Percentiles rank a stretch among this genome's conserved stretches.
Evolutionary conservation across 2,888 invertebrate species (phyloP).

Genomic region (Acleris literana): DNA sequence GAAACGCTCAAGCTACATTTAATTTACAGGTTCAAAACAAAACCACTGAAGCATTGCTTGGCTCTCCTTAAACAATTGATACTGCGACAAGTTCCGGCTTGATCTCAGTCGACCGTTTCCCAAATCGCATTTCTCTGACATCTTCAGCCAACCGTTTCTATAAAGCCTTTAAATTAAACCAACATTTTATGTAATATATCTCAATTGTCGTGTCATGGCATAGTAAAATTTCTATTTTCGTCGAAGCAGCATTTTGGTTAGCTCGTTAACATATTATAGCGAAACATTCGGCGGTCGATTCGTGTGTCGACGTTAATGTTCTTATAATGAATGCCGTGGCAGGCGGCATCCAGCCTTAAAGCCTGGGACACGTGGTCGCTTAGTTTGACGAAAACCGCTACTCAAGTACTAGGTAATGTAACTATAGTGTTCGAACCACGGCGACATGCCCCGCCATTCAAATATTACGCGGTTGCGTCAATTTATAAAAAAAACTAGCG

Average conservation of each 20-base stretch:
- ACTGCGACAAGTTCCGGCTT: conserved; percentile 5
- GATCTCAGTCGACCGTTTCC: conserved; percentile 11
- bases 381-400: neutral
- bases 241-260: conserved; percentile 18
- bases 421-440: too few relatives aligned
- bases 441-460: too few relatives aligned
- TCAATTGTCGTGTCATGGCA: conserved; percentile 23
- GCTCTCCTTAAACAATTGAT: conserved; percentile 14
- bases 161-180: conserved; percentile 4
- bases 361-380: conserved; percentile 14
- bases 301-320: conserved; percentile 47
- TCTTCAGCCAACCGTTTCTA: conserved; percentile 11
- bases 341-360: conserved; percentile 18
- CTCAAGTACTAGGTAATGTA: too few relatives aligned
- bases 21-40: too few relatives aligned
- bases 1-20: too few relatives aligned
- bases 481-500: too few relatives aligned
- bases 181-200: neutral
- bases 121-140: conserved; percentile 21
- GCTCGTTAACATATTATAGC: conserved; percentile 31
- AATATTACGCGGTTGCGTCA: too few relatives aligned
- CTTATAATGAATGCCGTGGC: conserved; percentile 47
- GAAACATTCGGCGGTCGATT: conserved; percentile 31
- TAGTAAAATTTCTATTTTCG: conserved; percentile 26
- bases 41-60: conserved; percentile 17